A percentile compares a stretch with the other conserved stretches of the same genome.
phyloP scores from a whole-genome alignment of 2,888 invertebrate species.

The Andrena bucephala region DNA sequence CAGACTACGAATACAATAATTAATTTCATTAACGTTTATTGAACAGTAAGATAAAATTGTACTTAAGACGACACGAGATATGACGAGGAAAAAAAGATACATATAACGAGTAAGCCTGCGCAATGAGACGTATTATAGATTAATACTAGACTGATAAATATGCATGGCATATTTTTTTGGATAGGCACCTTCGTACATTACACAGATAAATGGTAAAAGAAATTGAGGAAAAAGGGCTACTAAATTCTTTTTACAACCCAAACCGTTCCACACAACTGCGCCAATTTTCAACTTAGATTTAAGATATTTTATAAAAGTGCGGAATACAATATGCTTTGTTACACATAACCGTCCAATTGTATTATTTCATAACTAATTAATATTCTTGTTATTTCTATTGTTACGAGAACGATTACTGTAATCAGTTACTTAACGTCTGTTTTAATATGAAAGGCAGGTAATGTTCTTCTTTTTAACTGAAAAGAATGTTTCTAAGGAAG shows the following conservation, averaged over 20 bases:
- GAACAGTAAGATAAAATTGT: slow-evolving; percentile 43
- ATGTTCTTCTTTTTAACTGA: slow-evolving; percentile 19
- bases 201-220: slow-evolving; percentile 24
- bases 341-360: slow-evolving; percentile 69
- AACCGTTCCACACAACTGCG: slow-evolving; percentile 64
- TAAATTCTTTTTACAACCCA: slow-evolving; percentile 56
- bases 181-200: slow-evolving; percentile 38
- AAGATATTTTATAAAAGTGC: slow-evolving; percentile 68
- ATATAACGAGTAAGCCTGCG: slow-evolving; percentile 36
- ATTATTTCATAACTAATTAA: slow-evolving; percentile 63
- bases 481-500: slow-evolving; percentile 30
- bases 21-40: slow-evolving; percentile 20
- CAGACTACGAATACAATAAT: slow-evolving; percentile 19
- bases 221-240: slow-evolving; percentile 28
- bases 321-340: slow-evolving; percentile 64
- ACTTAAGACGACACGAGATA: slow-evolving; percentile 54
- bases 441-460: slow-evolving; percentile 27
- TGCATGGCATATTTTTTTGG: slow-evolving; percentile 63
- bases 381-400: slow-evolving; percentile 60
- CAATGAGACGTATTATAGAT: slow-evolving; percentile 53
- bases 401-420: slow-evolving; percentile 47
- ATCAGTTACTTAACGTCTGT: slow-evolving; percentile 49
- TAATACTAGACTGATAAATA: slow-evolving; percentile 65
- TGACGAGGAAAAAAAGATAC: slow-evolving; percentile 32
- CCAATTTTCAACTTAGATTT: slow-evolving; percentile 63